These are phyloP conservation scores for Phenganax subtilis DNA, from an alignment of 92 coral and sea anemone genomes.

Conservation along the genomic window DNA sequence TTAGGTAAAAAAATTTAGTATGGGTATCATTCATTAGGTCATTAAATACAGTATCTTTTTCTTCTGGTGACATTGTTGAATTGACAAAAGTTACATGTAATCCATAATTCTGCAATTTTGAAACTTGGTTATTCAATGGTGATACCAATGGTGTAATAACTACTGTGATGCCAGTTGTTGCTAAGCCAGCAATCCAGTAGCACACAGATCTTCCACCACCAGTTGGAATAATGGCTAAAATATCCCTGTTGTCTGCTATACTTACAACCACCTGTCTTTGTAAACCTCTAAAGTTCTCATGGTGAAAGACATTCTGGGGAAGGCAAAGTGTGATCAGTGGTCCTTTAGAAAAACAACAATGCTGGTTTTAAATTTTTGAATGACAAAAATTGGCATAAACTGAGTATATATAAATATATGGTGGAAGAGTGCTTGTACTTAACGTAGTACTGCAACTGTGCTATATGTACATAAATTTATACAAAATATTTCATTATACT, in stretches of 20 bases:
- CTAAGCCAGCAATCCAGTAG: slow-evolving; percentile 21
- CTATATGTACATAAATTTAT: too few relatives aligned
- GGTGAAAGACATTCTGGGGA: slow-evolving; percentile 12
- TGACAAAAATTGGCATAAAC: too few relatives aligned
- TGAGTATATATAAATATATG: too few relatives aligned
- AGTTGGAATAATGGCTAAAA: slow-evolving; percentile 13
- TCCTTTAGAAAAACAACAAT: not conserved
- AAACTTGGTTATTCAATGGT: slow-evolving; percentile 12
- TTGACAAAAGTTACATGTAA: slow-evolving; percentile 1
- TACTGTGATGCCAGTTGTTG: slow-evolving; percentile 9
- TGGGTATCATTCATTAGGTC: not conserved
- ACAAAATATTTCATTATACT: too few relatives aligned
- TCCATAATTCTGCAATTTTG: slow-evolving; percentile 15
- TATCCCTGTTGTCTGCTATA: not conserved
- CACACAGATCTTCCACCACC: slow-evolving; percentile 20
- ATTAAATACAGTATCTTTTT: not conserved
- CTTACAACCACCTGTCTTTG: slow-evolving; percentile 37
- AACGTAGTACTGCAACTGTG: too few relatives aligned
- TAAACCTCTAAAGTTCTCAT: slow-evolving; percentile 41
- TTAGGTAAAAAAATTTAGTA: not conserved
- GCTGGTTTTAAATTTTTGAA: too few relatives aligned
- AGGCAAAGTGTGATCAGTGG: not conserved
- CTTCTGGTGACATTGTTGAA: not conserved
- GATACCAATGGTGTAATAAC: slow-evolving; percentile 22
- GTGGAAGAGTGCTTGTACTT: too few relatives aligned